These are phyloP conservation scores for Glaucomys volans DNA, from an alignment of 2,113 vertebrate genomes.

Conservation along the genomic window DNA sequence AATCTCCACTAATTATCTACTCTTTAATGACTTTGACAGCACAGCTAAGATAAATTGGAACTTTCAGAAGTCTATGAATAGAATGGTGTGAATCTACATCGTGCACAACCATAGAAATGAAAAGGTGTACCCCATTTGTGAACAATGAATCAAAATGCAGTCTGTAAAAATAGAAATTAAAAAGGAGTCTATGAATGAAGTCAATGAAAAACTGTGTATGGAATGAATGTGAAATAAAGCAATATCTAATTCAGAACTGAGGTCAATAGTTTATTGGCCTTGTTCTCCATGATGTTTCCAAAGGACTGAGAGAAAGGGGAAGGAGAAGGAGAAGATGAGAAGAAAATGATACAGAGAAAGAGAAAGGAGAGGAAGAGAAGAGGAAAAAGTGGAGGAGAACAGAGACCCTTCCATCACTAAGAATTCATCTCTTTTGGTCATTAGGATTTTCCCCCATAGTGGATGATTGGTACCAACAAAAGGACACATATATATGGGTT, in stretches of 20 bases:
- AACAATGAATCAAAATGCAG: no score
- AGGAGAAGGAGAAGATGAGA: neutral
- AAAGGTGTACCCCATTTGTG: no score
- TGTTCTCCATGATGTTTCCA: neutral
- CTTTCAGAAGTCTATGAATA: neutral
- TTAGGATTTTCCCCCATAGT: neutral
- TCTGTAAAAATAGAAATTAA: no score
- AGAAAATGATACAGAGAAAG: no score
- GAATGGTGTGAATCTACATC: no score
- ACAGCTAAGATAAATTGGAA: neutral
- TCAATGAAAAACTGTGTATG: neutral
- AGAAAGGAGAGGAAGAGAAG: neutral
- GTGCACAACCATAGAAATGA: no score
- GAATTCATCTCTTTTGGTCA: neutral
- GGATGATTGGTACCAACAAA: neutral
- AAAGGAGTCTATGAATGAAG: neutral
- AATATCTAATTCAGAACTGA: neutral
- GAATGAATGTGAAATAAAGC: conserved; percentile 16
- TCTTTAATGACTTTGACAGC: neutral
- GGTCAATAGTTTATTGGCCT: neutral
- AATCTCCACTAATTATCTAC: neutral
- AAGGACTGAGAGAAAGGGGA: neutral
- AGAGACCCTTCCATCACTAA: neutral
- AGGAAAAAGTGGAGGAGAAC: neutral
- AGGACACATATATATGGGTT: neutral